These are phyloP conservation scores for Cherax quadricarinatus DNA, from an alignment of 1,140 invertebrate genomes.

Conservation along the genomic window DNA sequence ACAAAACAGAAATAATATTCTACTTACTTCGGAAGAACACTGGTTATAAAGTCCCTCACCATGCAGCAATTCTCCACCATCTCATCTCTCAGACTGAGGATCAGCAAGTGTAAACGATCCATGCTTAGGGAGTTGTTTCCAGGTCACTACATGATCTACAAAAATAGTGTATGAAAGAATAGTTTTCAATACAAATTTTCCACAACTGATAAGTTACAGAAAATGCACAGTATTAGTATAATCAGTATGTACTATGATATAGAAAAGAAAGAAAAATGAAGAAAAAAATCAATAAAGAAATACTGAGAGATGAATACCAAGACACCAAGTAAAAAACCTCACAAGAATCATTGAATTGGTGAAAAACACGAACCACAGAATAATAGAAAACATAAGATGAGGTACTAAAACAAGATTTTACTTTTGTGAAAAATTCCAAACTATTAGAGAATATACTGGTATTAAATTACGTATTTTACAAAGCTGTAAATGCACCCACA, in stretches of 20 bases:
- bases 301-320: too few relatives aligned
- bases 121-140: neutral
- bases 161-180: neutral
- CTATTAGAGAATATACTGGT: too few relatives aligned
- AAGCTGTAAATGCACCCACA: too few relatives aligned
- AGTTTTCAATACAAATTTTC: neutral
- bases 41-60: conserved; percentile 2
- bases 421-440: too few relatives aligned
- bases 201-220: too few relatives aligned
- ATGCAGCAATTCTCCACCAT: conserved; percentile 54
- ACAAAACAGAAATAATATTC: too few relatives aligned
- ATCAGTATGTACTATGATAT: neutral
- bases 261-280: neutral
- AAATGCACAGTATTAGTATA: neutral
- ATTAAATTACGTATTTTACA: too few relatives aligned
- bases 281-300: neutral
- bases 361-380: too few relatives aligned
- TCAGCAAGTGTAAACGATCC: conserved; percentile 47
- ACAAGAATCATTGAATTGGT: too few relatives aligned
- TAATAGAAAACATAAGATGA: too few relatives aligned
- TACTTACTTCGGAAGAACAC: conserved; percentile 48
- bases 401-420: too few relatives aligned
- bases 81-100: conserved; percentile 56
- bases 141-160: neutral
- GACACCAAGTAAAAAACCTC: too few relatives aligned